These are phyloP conservation scores for Maniola jurtina DNA, from an alignment of 1,140 invertebrate species.

Conservation along the genomic window DNA sequence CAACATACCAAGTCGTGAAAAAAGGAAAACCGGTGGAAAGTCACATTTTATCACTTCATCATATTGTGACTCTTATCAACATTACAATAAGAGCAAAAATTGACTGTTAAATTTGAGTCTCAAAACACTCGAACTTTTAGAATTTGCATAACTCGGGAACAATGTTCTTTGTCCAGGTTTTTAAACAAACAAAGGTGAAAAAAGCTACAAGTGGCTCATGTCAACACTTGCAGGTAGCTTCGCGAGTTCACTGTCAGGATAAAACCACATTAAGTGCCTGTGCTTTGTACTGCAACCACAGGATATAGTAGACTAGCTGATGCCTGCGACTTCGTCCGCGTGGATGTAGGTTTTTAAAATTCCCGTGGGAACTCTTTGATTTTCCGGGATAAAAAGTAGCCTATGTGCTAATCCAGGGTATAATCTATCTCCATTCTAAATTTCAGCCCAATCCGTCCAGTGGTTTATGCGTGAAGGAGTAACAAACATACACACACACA, in stretches of 20 bases:
- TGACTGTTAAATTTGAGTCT: not conserved
- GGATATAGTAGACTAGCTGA: too few species aligned
- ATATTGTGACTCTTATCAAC: not conserved
- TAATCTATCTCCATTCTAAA: too few species aligned
- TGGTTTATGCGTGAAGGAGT: too few species aligned
- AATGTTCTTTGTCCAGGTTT: conserved; percentile 37
- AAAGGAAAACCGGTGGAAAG: not conserved
- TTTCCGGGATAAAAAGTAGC: too few species aligned
- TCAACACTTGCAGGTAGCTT: conserved; percentile 28
- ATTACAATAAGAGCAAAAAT: not conserved
- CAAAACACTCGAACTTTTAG: conserved; percentile 25
- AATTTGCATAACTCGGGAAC: conserved; percentile 35
- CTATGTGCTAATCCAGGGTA: too few species aligned
- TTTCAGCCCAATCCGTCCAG: too few species aligned
- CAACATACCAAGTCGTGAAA: not conserved
- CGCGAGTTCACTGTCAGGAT: not conserved
- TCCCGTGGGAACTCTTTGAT: too few species aligned
- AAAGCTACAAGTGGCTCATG: conserved; percentile 19
- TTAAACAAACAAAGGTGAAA: conserved; percentile 30
- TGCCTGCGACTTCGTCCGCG: too few species aligned
- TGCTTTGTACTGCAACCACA: too few species aligned
- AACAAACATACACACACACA: too few species aligned
- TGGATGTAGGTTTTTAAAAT: too few species aligned
- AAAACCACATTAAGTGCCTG: not conserved
- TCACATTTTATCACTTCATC: not conserved